These are phyloP conservation scores for Maniola hyperantus DNA, from an alignment of 2,888 invertebrate species.

Conservation along the genomic window DNA sequence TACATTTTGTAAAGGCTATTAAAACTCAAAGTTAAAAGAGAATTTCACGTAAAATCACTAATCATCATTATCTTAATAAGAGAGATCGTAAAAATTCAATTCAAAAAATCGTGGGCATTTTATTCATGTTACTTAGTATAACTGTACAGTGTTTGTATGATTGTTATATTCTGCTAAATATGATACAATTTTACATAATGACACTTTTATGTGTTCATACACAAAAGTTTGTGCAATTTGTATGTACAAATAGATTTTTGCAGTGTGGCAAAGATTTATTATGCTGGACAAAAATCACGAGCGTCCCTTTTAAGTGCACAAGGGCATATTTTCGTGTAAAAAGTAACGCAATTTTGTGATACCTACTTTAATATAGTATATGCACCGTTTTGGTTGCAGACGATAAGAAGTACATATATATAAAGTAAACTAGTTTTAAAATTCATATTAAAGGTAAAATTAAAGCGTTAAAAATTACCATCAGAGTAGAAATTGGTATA, in stretches of 20 bases:
- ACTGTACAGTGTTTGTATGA: slow-evolving; percentile 25
- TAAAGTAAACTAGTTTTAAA: not conserved
- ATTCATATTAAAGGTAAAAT: not conserved
- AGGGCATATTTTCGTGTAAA: not conserved
- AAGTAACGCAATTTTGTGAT: not conserved
- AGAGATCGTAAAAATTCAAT: slow-evolving; percentile 34
- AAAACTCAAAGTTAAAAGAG: slow-evolving; percentile 17
- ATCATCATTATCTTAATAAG: slow-evolving; percentile 20
- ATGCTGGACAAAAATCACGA: slow-evolving; percentile 41
- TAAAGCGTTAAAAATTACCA: slow-evolving; percentile 8
- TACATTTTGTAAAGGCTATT: slow-evolving; percentile 4
- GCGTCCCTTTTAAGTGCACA: not conserved
- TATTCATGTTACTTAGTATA: slow-evolving; percentile 22
- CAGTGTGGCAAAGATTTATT: slow-evolving; percentile 44
- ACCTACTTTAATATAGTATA: not conserved
- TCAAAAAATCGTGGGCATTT: slow-evolving; percentile 28
- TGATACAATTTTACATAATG: slow-evolving; percentile 37
- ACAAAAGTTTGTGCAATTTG: slow-evolving; percentile 38
- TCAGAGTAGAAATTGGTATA: slow-evolving; percentile 21
- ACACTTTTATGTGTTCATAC: slow-evolving; percentile 37
- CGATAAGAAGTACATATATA: not conserved
- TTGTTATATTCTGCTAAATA: slow-evolving; percentile 25
- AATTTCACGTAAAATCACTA: slow-evolving; percentile 21
- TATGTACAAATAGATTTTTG: slow-evolving; percentile 29
- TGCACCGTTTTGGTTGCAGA: not conserved